Percentiles rank a stretch among this genome's conserved stretches.
Evolutionary conservation across 2,888 invertebrate species (phyloP).

Genomic region (Acronicta alni): DNA sequence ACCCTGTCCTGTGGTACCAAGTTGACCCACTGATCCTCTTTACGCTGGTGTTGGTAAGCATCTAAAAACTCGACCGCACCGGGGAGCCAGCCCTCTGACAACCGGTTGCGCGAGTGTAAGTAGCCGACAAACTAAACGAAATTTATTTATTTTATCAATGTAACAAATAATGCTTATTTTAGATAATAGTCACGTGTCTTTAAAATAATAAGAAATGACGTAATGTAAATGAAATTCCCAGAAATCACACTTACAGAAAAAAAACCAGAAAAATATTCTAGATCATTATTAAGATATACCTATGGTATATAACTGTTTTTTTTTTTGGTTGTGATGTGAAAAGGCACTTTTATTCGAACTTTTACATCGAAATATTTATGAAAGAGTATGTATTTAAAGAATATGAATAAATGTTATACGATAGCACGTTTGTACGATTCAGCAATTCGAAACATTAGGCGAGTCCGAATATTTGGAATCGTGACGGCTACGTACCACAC

Average conservation of each 20-base stretch:
- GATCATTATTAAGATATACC: no score
- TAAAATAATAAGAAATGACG: no score
- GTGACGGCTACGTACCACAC: constrained; percentile 64
- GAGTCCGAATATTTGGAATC: constrained; percentile 28
- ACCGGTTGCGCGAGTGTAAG: constrained; percentile 59
- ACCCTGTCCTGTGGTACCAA: constrained; percentile 32
- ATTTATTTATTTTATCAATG: constrained; percentile 9
- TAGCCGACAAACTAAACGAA: constrained; percentile 47
- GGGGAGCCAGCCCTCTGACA: constrained; percentile 66
- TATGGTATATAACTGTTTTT: no score
- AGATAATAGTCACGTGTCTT: background rate
- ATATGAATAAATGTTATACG: no score
- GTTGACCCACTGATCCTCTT: constrained; percentile 66
- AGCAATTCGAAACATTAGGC: constrained; percentile 14
- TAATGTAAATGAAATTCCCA: no score
- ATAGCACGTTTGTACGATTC: constrained; percentile 1
- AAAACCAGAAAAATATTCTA: no score
- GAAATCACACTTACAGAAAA: no score
- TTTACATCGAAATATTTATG: no score
- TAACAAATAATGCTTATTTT: background rate
- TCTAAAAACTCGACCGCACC: constrained; percentile 72
- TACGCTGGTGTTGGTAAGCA: constrained; percentile 64
- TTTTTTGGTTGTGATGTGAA: no score
- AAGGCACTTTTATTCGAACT: no score
- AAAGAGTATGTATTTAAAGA: no score